Evolutionary conservation across 2,797 vertebrate genomes (phyloP).

Genomic region (Sebastolobus alascanus): DNA sequence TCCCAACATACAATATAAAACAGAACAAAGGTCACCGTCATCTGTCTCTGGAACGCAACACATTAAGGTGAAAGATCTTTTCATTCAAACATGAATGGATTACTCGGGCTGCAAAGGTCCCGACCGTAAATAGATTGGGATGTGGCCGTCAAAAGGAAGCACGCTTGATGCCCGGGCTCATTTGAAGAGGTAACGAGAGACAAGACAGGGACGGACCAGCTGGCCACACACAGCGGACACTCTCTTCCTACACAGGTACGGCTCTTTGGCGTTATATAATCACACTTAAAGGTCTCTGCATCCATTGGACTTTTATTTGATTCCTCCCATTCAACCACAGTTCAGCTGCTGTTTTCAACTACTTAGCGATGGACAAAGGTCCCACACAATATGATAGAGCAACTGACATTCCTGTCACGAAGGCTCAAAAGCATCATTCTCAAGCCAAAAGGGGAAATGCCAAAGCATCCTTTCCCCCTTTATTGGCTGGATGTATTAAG

Average conservation of each 20-base stretch:
- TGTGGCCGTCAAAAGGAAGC: background rate
- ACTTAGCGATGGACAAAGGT: background rate
- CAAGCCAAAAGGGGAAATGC: background rate
- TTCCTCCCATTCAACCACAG: slow-evolving; percentile 6
- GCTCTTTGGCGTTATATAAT: background rate
- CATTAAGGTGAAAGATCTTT: slow-evolving; percentile 70
- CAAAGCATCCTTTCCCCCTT: rapidly evolving
- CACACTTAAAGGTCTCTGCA: background rate
- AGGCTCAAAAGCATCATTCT: background rate
- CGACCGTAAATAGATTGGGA: slow-evolving; percentile 60
- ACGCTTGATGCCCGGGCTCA: background rate
- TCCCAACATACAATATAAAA: slow-evolving; percentile 46
- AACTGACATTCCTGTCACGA: background rate
- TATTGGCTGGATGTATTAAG: too few species aligned
- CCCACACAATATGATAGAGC: slow-evolving; percentile 3
- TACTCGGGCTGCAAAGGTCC: slow-evolving; percentile 64
- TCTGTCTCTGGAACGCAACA: slow-evolving; percentile 54
- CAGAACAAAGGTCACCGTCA: slow-evolving; percentile 70
- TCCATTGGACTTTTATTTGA: background rate
- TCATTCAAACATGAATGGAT: slow-evolving; percentile 61
- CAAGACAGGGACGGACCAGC: background rate
- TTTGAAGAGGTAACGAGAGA: slow-evolving; percentile 13
- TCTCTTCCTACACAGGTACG: background rate
- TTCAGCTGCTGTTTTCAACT: background rate
- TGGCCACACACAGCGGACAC: background rate